phyloP scores from a whole-genome alignment of 2,113 vertebrate species.

The Ailurus styani region DNA sequence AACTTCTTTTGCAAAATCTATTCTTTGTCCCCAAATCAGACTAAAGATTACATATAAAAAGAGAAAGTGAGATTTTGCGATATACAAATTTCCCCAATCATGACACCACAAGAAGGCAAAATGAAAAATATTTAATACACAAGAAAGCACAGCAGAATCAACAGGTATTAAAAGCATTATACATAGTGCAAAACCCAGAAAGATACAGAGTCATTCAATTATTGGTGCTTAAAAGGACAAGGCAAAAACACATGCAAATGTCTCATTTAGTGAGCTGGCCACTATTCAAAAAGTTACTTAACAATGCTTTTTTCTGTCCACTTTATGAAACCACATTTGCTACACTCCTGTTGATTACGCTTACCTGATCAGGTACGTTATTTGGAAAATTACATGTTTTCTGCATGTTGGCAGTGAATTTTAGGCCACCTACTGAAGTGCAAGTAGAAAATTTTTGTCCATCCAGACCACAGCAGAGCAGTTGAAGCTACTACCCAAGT shows the following conservation, averaged over 20 bases:
- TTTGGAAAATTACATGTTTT: neutral
- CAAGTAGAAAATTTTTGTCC: neutral
- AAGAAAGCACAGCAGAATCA: constrained; percentile 24
- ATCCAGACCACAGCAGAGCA: neutral
- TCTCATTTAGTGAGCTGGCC: neutral
- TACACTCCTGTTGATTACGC: neutral
- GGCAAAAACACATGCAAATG: neutral
- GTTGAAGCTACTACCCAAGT: neutral
- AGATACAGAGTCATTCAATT: neutral
- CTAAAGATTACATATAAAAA: neutral
- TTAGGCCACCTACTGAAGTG: neutral
- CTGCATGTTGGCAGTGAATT: neutral
- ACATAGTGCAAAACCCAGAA: constrained; percentile 65
- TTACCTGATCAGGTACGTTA: neutral
- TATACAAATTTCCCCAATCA: constrained; percentile 47
- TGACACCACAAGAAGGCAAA: constrained; percentile 42
- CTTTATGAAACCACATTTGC: neutral
- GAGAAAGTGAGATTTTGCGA: neutral
- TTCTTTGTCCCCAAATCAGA: neutral
- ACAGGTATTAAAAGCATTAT: constrained; percentile 46
- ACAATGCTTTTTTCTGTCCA: neutral
- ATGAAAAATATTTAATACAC: constrained; percentile 59
- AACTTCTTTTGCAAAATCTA: neutral
- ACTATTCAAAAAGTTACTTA: neutral
- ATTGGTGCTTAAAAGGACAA: neutral